A percentile compares a stretch with the other conserved stretches of the same genome.
phyloP scores from a whole-genome alignment of 1,140 invertebrate species.

The Bombus vancouverensis region DNA sequence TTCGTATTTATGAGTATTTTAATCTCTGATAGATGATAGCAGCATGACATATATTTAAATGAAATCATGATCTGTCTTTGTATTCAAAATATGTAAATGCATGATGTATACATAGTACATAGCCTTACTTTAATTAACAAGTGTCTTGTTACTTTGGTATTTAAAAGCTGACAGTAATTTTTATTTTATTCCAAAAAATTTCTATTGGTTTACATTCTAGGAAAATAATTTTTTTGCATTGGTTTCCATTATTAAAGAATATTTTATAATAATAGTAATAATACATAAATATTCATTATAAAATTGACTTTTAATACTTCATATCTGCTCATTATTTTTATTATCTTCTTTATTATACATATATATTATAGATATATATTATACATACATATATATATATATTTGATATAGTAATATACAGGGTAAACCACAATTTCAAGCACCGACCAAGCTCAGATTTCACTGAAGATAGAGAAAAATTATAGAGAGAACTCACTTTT shows the following conservation, averaged over 20 bases:
- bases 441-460: no score
- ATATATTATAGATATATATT: no score
- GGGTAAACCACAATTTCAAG: no score
- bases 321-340: neutral
- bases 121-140: neutral
- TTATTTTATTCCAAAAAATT: neutral
- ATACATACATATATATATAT: no score
- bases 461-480: no score
- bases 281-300: neutral
- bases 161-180: neutral
- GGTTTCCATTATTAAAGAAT: neutral
- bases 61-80: no score
- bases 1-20: neutral
- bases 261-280: neutral
- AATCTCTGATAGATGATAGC: neutral
- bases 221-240: neutral
- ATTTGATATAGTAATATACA: no score
- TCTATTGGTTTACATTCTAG: neutral
- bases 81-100: neutral
- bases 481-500: no score
- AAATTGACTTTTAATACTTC: neutral
- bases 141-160: neutral
- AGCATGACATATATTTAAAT: neutral
- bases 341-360: neutral
- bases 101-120: neutral